A percentile compares a stretch with the other conserved stretches of the same genome.
Conservation (phyloP, 2,113 vertebrate species). For the Phrynocephalus versicolor region DNA sequence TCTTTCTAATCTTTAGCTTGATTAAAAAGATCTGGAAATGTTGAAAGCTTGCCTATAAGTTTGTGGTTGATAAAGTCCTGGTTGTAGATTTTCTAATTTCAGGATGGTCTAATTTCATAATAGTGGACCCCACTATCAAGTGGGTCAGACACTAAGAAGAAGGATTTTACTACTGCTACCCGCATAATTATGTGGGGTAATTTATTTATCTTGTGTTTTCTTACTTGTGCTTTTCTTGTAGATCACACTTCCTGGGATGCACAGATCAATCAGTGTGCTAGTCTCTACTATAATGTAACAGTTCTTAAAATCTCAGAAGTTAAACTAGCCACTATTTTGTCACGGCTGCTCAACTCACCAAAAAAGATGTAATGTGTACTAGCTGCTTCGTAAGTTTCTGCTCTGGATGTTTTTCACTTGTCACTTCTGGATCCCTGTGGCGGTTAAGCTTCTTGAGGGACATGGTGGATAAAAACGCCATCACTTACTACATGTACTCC, state of each 20-base stretch:
- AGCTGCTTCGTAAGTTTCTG: neutral
- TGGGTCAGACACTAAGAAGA: too few species aligned
- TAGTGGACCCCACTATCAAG: too few species aligned
- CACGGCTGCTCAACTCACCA: neutral
- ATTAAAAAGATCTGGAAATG: too few species aligned
- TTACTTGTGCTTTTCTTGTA: neutral
- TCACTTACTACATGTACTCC: too few species aligned
- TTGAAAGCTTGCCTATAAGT: too few species aligned
- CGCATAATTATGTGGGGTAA: too few species aligned
- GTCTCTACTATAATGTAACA: neutral
- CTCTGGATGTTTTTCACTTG: neutral
- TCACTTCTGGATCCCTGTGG: neutral
- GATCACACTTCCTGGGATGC: neutral
- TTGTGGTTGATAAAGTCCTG: too few species aligned
- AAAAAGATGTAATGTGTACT: neutral
- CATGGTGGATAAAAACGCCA: neutral
- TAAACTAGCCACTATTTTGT: too few species aligned
- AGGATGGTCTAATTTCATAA: too few species aligned
- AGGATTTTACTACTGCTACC: too few species aligned
- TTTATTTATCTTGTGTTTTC: neutral
- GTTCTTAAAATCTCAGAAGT: neutral
- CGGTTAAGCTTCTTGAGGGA: neutral
- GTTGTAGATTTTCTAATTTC: too few species aligned
- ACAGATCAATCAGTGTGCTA: neutral
- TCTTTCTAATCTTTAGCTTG: too few species aligned